These are phyloP conservation scores for Planiliza haematocheilus DNA, from an alignment of 2,113 vertebrate species.

Conservation along the genomic window DNA sequence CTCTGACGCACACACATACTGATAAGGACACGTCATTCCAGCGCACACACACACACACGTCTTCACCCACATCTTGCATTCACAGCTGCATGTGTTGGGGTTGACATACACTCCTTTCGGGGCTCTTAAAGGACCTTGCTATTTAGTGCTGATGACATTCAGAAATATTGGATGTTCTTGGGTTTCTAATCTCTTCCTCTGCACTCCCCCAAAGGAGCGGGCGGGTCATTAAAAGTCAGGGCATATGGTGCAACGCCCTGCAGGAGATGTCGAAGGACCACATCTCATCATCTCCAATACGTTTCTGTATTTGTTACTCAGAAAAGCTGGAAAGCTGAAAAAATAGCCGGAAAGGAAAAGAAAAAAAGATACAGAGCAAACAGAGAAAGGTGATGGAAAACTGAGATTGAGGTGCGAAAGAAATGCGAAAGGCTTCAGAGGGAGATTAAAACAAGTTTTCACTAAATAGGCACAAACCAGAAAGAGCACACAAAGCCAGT, in stretches of 20 bases:
- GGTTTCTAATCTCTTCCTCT: conserved; percentile 55
- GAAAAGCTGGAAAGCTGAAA: not conserved
- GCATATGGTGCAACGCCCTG: conserved; percentile 37
- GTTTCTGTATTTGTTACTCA: conserved; percentile 38
- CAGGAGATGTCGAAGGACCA: conserved; percentile 30
- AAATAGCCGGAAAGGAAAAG: not conserved
- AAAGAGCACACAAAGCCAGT: conserved; percentile 27
- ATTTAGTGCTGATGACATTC: conserved; percentile 68
- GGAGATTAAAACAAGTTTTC: conserved; percentile 38
- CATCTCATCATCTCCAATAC: conserved; percentile 24
- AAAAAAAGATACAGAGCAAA: conserved; percentile 8
- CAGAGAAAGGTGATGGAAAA: conserved; percentile 8
- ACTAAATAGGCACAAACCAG: conserved; percentile 29
- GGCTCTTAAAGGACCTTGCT: conserved; percentile 41
- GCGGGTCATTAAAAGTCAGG: conserved; percentile 65
- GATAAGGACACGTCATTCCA: not conserved
- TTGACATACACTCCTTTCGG: conserved; percentile 34
- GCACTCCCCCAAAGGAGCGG: conserved; percentile 29
- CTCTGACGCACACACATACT: not conserved
- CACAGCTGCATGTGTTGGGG: conserved; percentile 38
- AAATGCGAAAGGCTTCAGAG: conserved; percentile 8
- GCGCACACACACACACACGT: not conserved
- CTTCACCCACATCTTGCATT: conserved; percentile 29
- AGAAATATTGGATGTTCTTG: conserved; percentile 60
- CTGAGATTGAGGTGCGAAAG: conserved; percentile 33